Evolutionary conservation across 2,797 vertebrate species (phyloP).

Genomic region (Hydrolagus colliei): DNA sequence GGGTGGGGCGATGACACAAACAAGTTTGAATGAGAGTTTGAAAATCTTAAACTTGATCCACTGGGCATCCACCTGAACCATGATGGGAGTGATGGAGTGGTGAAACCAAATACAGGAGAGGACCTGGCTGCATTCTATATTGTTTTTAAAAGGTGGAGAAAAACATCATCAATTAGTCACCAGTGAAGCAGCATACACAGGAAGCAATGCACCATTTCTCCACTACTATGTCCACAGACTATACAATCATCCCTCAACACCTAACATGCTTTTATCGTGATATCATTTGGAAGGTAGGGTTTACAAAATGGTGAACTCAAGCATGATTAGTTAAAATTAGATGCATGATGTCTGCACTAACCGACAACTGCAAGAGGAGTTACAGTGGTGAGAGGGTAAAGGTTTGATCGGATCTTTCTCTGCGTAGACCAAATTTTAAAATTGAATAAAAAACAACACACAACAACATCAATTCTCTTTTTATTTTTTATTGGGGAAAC

Average conservation of each 20-base stretch:
- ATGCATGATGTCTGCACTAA: neutral
- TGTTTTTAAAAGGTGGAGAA: neutral
- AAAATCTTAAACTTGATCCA: too few relatives aligned
- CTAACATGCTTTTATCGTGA: neutral
- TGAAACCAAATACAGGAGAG: too few relatives aligned
- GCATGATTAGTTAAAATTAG: neutral
- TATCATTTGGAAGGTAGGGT: neutral
- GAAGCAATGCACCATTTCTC: neutral
- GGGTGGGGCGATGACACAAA: too few relatives aligned
- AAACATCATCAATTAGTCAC: neutral
- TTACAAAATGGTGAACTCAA: neutral
- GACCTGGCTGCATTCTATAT: too few relatives aligned
- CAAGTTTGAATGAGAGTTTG: too few relatives aligned
- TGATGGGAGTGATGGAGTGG: too few relatives aligned
- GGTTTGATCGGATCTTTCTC: neutral
- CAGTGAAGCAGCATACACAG: neutral
- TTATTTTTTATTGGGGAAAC: neutral
- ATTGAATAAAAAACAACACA: neutral
- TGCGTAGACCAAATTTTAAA: neutral
- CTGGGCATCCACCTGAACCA: too few relatives aligned
- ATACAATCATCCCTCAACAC: neutral
- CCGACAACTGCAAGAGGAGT: neutral
- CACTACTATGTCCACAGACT: neutral
- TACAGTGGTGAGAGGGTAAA: neutral
- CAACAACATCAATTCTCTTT: neutral